Evolutionary conservation across 37 sponge, comb jelly and placozoan genomes (phyloP).

Genomic region (Hormiphora californensis): DNA sequence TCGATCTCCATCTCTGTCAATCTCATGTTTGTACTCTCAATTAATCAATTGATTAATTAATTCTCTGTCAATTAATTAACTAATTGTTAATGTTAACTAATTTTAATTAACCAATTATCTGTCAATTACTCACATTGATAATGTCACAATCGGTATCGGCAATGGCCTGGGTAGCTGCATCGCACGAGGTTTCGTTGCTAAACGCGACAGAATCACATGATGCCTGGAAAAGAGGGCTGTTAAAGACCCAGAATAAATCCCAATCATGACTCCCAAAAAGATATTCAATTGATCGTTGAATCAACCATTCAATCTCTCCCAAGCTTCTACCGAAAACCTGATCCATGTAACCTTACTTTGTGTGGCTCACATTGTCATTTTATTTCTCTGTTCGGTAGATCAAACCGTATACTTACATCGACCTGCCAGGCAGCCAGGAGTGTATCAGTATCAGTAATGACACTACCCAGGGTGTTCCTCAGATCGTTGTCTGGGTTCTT

Average conservation of each 20-base stretch:
- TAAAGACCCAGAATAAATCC: not conserved
- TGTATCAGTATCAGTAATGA: not conserved
- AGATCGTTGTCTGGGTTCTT: not conserved
- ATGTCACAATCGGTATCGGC: not conserved
- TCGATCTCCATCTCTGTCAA: too few species aligned
- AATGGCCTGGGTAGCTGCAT: not conserved
- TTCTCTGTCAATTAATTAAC: too few species aligned
- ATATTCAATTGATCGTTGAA: too few species aligned
- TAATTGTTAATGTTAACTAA: too few species aligned
- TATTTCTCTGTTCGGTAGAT: too few species aligned
- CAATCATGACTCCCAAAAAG: not conserved
- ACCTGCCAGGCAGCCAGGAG: not conserved
- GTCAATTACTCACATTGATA: not conserved
- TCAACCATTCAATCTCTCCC: too few species aligned
- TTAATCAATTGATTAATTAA: too few species aligned
- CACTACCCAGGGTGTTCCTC: not conserved
- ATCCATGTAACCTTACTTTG: too few species aligned
- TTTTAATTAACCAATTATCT: too few species aligned
- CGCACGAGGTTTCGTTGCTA: not conserved
- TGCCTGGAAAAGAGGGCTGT: not conserved
- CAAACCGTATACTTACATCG: slow-evolving; percentile 55
- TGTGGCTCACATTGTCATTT: too few species aligned
- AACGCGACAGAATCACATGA: not conserved
- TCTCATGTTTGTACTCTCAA: too few species aligned
- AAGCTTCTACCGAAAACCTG: too few species aligned